These are phyloP conservation scores for Manis crassicaudata DNA, from an alignment of 2,797 vertebrate genomes.

Conservation along the genomic window DNA sequence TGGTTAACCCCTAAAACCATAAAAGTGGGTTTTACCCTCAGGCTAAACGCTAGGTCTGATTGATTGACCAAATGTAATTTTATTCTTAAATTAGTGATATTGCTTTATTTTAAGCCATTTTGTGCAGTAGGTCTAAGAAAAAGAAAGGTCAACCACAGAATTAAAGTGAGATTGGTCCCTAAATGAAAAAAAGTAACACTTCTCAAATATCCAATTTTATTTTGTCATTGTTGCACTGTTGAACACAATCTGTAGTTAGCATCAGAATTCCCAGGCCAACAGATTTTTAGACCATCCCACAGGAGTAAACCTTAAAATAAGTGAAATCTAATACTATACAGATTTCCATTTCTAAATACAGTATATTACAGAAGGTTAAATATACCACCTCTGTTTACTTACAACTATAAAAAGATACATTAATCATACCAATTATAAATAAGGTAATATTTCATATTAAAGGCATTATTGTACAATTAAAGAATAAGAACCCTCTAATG, in stretches of 20 bases:
- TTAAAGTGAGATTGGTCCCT: not conserved
- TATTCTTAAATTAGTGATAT: not conserved
- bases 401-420: slow-evolving; percentile 90
- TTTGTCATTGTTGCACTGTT: slow-evolving; percentile 5
- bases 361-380: slow-evolving; percentile 88
- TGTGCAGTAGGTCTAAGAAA: not conserved
- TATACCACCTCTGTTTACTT: slow-evolving; percentile 86
- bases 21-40: not conserved
- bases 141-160: not conserved
- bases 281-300: slow-evolving; percentile 66
- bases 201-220: slow-evolving; percentile 66
- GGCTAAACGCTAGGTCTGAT: not conserved
- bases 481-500: slow-evolving; percentile 79
- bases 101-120: not conserved
- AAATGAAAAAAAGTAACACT: not conserved
- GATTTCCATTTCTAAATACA: slow-evolving; percentile 85
- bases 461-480: slow-evolving; percentile 85
- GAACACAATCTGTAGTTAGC: slow-evolving; percentile 39
- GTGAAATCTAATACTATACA: slow-evolving; percentile 82
- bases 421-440: slow-evolving; percentile 90
- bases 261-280: slow-evolving; percentile 52
- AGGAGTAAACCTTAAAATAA: slow-evolving; percentile 84
- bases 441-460: slow-evolving; percentile 86
- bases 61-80: not conserved
- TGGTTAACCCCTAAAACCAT: not conserved